Conservation (phyloP, 2,113 vertebrate genomes). For the Nothocercus julius region DNA sequence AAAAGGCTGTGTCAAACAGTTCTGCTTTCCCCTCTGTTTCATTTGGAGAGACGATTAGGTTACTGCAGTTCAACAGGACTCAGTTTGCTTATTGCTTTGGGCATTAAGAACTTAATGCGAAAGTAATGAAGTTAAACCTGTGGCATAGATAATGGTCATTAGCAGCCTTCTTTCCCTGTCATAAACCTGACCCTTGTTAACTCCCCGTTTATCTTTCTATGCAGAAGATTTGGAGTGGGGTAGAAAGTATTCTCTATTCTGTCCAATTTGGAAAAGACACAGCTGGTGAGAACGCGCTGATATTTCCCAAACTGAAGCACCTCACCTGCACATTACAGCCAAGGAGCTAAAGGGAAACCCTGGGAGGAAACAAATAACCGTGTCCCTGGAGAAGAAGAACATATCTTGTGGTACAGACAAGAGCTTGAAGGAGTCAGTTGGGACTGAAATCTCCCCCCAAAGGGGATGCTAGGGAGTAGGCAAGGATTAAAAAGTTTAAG, state of each 20-base stretch:
- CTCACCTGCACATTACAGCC: background rate
- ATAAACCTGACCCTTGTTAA: constrained; percentile 72
- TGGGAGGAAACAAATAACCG: background rate
- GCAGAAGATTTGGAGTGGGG: constrained; percentile 43
- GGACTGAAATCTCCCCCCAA: background rate
- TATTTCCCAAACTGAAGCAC: background rate
- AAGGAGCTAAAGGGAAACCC: background rate
- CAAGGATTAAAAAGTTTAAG: background rate
- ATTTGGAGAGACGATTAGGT: constrained; percentile 22
- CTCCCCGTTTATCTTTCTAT: constrained; percentile 59
- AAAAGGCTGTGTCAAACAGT: constrained; percentile 5
- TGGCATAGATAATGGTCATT: constrained; percentile 75
- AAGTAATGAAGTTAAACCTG: constrained; percentile 75
- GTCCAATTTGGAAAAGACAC: background rate
- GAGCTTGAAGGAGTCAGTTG: background rate
- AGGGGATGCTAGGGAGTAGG: background rate
- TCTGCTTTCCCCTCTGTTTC: constrained; percentile 25
- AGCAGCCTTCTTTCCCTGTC: constrained; percentile 61
- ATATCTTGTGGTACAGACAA: background rate
- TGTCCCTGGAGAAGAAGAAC: background rate
- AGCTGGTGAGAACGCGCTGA: background rate
- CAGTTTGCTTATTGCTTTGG: constrained; percentile 59
- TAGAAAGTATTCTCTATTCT: background rate
- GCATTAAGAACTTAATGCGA: constrained; percentile 52
- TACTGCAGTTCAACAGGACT: constrained; percentile 40